Evolutionary conservation across 2,113 vertebrate genomes (phyloP), one percentile per base, ranked within the genome.

Genomic region (Nycticorax nycticorax): DNA sequence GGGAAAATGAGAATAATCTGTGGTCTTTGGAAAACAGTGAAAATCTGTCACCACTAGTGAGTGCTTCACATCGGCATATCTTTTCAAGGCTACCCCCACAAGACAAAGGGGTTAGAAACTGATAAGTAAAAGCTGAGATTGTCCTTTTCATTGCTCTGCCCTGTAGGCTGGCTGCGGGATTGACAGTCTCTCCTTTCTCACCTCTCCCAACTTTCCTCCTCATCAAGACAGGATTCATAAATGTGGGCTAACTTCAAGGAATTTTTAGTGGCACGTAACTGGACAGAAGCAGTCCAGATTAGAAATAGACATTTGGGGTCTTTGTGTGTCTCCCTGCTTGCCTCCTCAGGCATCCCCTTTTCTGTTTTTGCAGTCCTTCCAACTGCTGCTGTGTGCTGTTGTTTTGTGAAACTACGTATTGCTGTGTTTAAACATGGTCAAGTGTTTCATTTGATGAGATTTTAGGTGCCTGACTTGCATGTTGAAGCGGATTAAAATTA

Each of bases 1-100:
- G 68, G 89, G 74, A 87, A 92, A 96, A 94, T 13, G 27, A 72
- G 47, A 91, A 64, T 82, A 87, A 85, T 87, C 80, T 78, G 28
- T 43, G 35, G 45, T 85, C 30, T 85, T 93, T 81, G n/a, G 56
- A 89, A 95, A 88, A 91, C 41, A 82, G n/a, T 90, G 79, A 84
- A 91, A 92, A 94, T 71, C 63, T 20, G 48, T 78, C 68, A 83
- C 16, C 53, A 35, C 37, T 47, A 53, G 52, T 27, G 82, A 93
- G 60, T 56, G 50, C 24, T 86, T 95, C 55, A 45, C 33, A 79
- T 80, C 67, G 77, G 50, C 37, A 17, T 59, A 39, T 59, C 71
- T 96, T 90, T 95, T 91, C 81, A 92, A 69, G 41, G 60, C 60
- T 91, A 74, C n/a, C 22, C 60, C 26, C 20, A 12, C 37, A 47